Conservation (phyloP, 2,888 invertebrate genomes). For the Scaptomyza tumidula region DNA sequence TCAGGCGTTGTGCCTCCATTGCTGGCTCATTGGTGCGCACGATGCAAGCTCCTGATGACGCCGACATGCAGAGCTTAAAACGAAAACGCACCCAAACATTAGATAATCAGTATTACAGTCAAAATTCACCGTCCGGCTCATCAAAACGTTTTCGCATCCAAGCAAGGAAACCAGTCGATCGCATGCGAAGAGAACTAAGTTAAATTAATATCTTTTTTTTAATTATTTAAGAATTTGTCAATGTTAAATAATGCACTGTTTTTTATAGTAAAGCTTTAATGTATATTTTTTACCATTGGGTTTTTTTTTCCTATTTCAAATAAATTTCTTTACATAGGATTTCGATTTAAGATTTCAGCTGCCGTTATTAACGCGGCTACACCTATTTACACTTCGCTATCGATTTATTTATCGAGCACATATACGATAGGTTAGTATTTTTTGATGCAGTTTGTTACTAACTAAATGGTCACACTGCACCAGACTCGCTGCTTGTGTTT, state of each 20-base stretch:
- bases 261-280: background rate
- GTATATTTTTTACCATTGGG: background rate
- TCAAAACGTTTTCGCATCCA: conserved; percentile 83
- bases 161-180: conserved; percentile 81
- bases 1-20: conserved; percentile 82
- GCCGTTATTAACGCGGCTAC: background rate
- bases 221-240: background rate
- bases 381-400: background rate
- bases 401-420: background rate
- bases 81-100: conserved; percentile 80
- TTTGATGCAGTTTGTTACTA: background rate
- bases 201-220: background rate
- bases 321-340: too few species aligned
- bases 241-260: background rate
- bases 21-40: conserved; percentile 81
- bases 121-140: conserved; percentile 64
- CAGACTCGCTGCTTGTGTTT: conserved; percentile 24
- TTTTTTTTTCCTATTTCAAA: background rate
- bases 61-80: conserved; percentile 66
- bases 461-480: conserved; percentile 28
- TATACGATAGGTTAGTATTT: background rate
- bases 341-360: background rate
- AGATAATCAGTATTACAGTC: conserved; percentile 61
- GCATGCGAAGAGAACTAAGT: conserved; percentile 80
- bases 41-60: conserved; percentile 59